Conservation (phyloP, 2,888 invertebrate species). For the Eupeodes latifasciatus region DNA sequence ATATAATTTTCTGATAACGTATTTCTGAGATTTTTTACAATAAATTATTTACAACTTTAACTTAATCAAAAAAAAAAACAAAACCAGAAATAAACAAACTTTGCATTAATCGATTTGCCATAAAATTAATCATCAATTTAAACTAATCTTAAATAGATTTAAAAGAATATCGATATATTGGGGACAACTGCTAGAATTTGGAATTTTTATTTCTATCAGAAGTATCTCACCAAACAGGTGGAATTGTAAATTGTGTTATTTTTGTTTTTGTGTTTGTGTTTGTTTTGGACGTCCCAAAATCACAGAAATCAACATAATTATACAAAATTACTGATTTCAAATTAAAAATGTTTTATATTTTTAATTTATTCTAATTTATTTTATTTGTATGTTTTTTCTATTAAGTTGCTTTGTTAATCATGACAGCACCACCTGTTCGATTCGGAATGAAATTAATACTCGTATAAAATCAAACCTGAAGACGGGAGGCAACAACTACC, state of each 20-base stretch:
- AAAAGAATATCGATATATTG: neutral
- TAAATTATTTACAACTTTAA: conserved; percentile 11
- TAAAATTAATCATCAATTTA: conserved; percentile 63
- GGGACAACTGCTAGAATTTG: too few species aligned
- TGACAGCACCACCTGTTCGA: conserved; percentile 33
- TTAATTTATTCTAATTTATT: conserved; percentile 30
- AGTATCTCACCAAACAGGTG: conserved; percentile 22
- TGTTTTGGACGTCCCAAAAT: conserved; percentile 12
- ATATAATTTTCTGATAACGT: conserved; percentile 7
- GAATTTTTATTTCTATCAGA: neutral
- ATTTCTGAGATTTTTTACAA: too few species aligned
- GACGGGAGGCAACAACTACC: conserved; percentile 12
- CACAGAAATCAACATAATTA: conserved; percentile 25
- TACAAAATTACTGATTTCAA: conserved; percentile 8
- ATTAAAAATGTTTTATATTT: conserved; percentile 24
- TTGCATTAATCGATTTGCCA: conserved; percentile 62
- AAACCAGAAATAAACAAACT: conserved; percentile 14
- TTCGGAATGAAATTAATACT: neutral
- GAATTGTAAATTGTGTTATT: neutral
- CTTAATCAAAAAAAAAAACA: conserved; percentile 10
- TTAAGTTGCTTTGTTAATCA: neutral
- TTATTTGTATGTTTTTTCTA: neutral
- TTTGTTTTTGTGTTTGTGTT: neutral
- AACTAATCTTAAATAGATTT: conserved; percentile 30
- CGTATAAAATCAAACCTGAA: neutral